Evolutionary conservation across 2,888 invertebrate species (phyloP).

Genomic region (Bembecia ichneumoniformis): DNA sequence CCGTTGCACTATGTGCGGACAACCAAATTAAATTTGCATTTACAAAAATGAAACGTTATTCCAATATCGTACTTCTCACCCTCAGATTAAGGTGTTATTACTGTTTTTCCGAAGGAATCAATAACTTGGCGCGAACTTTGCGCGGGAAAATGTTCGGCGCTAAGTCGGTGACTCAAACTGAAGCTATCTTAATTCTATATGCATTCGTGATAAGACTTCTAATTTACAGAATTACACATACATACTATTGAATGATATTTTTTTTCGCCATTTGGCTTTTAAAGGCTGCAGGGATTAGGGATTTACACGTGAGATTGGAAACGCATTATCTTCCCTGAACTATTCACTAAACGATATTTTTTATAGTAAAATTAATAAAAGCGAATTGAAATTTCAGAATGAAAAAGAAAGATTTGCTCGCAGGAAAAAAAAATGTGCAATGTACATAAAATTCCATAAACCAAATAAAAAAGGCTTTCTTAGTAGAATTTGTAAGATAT

Average conservation of each 20-base stretch:
- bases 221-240: constrained; percentile 2
- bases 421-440: too few species aligned
- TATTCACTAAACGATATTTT: too few species aligned
- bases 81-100: not conserved
- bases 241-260: not conserved
- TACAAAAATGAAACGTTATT: constrained; percentile 1
- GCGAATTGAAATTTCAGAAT: too few species aligned
- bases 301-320: too few species aligned
- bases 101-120: not conserved
- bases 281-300: too few species aligned
- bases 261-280: not conserved
- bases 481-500: too few species aligned
- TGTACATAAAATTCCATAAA: too few species aligned
- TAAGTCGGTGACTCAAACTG: constrained; percentile 36
- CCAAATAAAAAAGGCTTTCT: too few species aligned
- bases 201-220: constrained; percentile 37
- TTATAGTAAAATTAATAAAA: too few species aligned
- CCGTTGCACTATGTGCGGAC: constrained; percentile 54
- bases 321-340: too few species aligned
- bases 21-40: constrained; percentile 1
- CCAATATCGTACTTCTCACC: not conserved
- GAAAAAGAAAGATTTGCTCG: too few species aligned
- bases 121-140: constrained; percentile 20
- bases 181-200: constrained; percentile 30
- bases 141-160: constrained; percentile 43